Evolutionary conservation across 2,113 vertebrate species (phyloP), one percentile per base, ranked within the genome.

Genomic region (Colius striatus): DNA sequence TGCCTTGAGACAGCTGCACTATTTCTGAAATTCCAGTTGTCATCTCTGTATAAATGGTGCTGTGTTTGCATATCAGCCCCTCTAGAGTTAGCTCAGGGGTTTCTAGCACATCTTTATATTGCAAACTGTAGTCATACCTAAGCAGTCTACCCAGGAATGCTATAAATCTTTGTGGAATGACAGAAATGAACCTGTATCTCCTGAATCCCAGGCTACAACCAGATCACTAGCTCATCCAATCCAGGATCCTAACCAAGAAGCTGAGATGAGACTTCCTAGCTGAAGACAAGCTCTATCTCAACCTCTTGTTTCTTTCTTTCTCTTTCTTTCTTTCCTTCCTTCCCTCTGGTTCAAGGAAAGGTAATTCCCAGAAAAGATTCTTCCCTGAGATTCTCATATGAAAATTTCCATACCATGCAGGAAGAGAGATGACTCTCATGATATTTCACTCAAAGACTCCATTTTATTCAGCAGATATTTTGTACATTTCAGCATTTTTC

Each of bases 31-130:
- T 58, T 75, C 10, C 13, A 16, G 32, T 11, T 62, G 36, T 34
- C 51, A n/a, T 12, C 73, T 41, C 25, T 5, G 3, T 48, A 10
- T n/a, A 29, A 79, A 54, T 6, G 29, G 60, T n/a, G 63, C 38
- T 2, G 0, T 4, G 32, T 48, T 72, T 61, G 26, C 36, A 20
- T 1, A 0, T 29, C 26, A 4, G 2, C 7, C 25, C 13, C 20
- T 63, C 50, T 11, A 12, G 29, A 68, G 51, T 15, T 11, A 25
- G 18, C 27, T 43, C 11, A 22, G 70, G 18, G 38, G 22, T 36
- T 71, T 63, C 48, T 21, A 67, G 15, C 16, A 50, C 27, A 30
- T 17, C 22, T 71, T 61, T 41, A 36, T 30, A 1, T 10, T 62
- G 55, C 19, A n/a, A 36, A 16, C 26, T 29, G 2, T 9, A 70